A percentile compares a stretch with the other conserved stretches of the same genome.
Evolutionary conservation across 2,113 vertebrate species (phyloP).

Genomic region (Grallaria varia): DNA sequence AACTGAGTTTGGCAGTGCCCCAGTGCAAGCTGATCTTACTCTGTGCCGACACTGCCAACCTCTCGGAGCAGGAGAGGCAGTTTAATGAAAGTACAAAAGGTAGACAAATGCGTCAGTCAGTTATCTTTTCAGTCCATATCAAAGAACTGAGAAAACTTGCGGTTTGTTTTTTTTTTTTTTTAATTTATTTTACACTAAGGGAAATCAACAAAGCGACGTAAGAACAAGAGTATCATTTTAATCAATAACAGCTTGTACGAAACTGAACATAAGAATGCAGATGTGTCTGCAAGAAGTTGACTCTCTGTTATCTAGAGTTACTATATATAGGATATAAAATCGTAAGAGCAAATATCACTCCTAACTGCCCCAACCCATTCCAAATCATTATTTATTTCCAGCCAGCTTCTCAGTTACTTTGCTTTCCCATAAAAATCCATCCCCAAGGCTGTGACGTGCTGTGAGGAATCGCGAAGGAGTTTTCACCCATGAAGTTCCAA

Average conservation of each 20-base stretch:
- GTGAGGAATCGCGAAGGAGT: background rate
- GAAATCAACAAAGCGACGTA: background rate
- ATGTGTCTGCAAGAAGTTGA: background rate
- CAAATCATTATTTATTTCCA: background rate
- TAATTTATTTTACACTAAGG: background rate
- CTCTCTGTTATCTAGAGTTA: background rate
- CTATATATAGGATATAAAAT: background rate
- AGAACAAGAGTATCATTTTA: background rate
- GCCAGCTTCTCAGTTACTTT: background rate
- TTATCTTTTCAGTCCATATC: background rate
- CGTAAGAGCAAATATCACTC: background rate
- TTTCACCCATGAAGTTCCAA: rapidly evolving
- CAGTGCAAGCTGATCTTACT: background rate
- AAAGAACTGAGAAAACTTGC: background rate
- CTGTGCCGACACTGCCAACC: background rate
- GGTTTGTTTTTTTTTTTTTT: background rate
- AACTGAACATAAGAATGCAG: background rate
- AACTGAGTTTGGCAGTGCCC: rapidly evolving
- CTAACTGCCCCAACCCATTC: background rate
- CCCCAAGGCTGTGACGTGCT: background rate
- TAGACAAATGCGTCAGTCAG: conserved; percentile 11
- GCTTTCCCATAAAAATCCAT: background rate
- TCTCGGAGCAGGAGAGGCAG: background rate
- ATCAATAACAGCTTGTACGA: background rate
- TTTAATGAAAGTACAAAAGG: background rate